Evolutionary conservation across 2,797 vertebrate genomes (phyloP).

Genomic region (Threskiornis aethiopicus): DNA sequence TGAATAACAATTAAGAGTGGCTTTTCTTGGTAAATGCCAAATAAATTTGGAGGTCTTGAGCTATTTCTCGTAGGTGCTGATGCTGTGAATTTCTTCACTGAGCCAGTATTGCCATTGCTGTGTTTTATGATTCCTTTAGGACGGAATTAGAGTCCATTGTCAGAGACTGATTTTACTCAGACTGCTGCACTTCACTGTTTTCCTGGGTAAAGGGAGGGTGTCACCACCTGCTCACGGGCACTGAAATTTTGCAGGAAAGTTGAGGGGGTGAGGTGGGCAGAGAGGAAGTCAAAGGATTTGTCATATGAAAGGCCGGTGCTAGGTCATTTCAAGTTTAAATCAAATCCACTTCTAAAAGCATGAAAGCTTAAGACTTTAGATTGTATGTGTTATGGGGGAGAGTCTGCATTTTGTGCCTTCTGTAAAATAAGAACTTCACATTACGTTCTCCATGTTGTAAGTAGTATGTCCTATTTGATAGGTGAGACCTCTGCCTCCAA

Average conservation of each 20-base stretch:
- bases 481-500: not conserved
- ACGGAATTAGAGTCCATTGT: not conserved
- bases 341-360: not conserved
- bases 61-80: not conserved
- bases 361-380: not conserved
- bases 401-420: not conserved
- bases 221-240: not conserved
- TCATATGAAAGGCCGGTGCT: not conserved
- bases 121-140: not conserved
- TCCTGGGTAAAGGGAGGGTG: not conserved
- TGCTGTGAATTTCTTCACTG: not conserved
- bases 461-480: not conserved
- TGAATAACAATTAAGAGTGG: not conserved
- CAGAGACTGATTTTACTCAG: not conserved
- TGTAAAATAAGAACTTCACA: not conserved
- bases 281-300: not conserved
- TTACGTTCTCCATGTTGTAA: not conserved
- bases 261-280: too few species aligned
- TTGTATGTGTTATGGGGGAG: rapidly evolving
- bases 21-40: not conserved
- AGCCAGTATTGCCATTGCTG: not conserved
- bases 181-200: not conserved
- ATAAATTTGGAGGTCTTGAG: not conserved
- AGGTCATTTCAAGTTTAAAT: not conserved
- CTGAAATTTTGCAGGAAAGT: not conserved